phyloP scores from a whole-genome alignment of 2,113 vertebrate genomes.

The Acanthochromis polyacanthus region DNA sequence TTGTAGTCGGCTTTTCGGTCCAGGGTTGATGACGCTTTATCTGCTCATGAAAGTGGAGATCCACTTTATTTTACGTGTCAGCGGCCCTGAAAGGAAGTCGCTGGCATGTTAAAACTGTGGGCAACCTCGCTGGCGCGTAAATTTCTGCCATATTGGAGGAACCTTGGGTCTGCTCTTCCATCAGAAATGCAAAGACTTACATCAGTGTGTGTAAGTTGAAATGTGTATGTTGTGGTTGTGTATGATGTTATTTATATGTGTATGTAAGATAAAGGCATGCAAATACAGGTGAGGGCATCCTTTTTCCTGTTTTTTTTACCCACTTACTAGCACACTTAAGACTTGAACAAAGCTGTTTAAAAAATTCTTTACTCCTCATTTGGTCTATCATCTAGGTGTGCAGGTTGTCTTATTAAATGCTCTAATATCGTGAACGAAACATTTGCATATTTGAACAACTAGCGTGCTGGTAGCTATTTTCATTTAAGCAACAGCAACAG shows the following conservation, averaged over 20 bases:
- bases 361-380: neutral
- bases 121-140: conserved; percentile 83
- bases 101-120: conserved; percentile 65
- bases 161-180: conserved; percentile 82
- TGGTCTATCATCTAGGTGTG: neutral
- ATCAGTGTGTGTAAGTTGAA: conserved; percentile 87
- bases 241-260: neutral
- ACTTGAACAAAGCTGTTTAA: neutral
- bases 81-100: conserved; percentile 53
- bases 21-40: too few relatives aligned
- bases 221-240: conserved; percentile 6
- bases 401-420: conserved; percentile 16
- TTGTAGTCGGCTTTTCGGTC: too few relatives aligned
- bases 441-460: conserved; percentile 56
- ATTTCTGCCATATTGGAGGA: conserved; percentile 83
- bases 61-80: conserved; percentile 52
- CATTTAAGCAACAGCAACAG: conserved; percentile 47
- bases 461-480: conserved; percentile 60
- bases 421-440: conserved; percentile 35
- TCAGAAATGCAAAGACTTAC: conserved; percentile 83
- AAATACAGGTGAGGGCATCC: neutral
- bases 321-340: neutral
- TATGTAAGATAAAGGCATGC: neutral
- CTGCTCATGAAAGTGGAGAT: conserved; percentile 46
- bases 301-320: neutral